Conservation (phyloP, 1,140 invertebrate genomes). For the Apocrypta bakeri region DNA sequence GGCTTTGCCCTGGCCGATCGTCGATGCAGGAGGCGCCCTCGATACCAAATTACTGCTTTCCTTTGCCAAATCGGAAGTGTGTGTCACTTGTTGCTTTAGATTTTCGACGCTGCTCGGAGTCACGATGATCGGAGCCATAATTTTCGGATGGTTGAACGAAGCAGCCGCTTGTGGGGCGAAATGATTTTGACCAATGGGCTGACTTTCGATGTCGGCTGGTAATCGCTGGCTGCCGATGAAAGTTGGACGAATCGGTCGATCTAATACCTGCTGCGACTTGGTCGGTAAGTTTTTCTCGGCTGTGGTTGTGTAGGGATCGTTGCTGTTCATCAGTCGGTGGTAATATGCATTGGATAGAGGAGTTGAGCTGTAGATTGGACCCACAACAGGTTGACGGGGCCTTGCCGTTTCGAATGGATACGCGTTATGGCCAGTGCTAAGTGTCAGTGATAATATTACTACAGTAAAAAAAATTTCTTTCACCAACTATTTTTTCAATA, state of each 20-base stretch:
- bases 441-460: too few species aligned
- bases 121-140: neutral
- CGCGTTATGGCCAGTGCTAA: neutral
- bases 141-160: neutral
- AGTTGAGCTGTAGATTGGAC: neutral
- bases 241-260: neutral
- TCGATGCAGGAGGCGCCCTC: slow-evolving; percentile 39
- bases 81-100: neutral
- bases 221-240: neutral
- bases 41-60: neutral
- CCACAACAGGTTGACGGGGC: neutral
- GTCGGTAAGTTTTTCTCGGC: neutral
- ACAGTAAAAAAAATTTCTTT: too few species aligned
- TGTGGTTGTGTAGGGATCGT: neutral
- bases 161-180: neutral
- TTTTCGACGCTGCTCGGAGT: neutral
- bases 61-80: neutral
- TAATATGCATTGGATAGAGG: neutral
- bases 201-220: too few species aligned
- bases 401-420: neutral
- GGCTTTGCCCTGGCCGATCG: slow-evolving; percentile 54
- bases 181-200: neutral
- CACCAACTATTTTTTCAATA: too few species aligned
- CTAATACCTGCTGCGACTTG: neutral
- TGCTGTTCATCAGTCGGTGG: neutral